Percentiles rank a stretch among this genome's conserved stretches.
Conservation (phyloP, 2,888 invertebrate species). For the Netelia inedita region DNA sequence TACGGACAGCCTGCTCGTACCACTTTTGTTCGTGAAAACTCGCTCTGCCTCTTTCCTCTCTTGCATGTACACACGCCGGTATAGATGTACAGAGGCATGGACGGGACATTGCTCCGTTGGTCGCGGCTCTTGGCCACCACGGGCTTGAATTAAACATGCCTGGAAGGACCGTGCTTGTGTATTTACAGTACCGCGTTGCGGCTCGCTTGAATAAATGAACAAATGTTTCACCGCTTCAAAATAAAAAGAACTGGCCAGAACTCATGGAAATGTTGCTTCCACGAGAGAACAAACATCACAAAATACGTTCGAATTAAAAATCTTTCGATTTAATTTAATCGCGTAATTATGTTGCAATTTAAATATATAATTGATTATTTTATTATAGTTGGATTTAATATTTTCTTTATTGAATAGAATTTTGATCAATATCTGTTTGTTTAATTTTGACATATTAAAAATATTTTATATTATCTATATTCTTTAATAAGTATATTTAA, state of each 20-base stretch:
- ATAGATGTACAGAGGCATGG: not conserved
- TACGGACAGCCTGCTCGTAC: constrained; percentile 19
- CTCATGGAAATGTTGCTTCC: not conserved
- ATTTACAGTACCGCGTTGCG: constrained; percentile 46
- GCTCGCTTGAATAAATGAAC: constrained; percentile 36
- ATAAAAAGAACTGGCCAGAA: not conserved
- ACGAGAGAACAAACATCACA: not conserved
- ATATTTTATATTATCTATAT: too few relatives aligned
- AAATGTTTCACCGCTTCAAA: constrained; percentile 21
- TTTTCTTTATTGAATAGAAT: too few relatives aligned
- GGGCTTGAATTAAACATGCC: constrained; percentile 53
- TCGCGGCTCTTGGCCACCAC: constrained; percentile 14
- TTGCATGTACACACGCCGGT: not conserved
- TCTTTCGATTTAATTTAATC: too few relatives aligned
- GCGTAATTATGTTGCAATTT: too few relatives aligned
- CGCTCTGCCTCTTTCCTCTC: constrained; percentile 20
- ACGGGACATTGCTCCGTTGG: constrained; percentile 1
- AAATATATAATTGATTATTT: too few relatives aligned
- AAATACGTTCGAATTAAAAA: too few relatives aligned
- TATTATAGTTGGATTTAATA: too few relatives aligned
- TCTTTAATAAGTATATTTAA: too few relatives aligned
- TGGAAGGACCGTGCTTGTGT: constrained; percentile 38
- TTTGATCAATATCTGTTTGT: too few relatives aligned
- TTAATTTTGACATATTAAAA: too few relatives aligned
- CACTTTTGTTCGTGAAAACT: constrained; percentile 43